Evolutionary conservation across 2,797 vertebrate species (phyloP), one percentile per base, ranked within the genome.

Genomic region (Borostomias antarcticus): DNA sequence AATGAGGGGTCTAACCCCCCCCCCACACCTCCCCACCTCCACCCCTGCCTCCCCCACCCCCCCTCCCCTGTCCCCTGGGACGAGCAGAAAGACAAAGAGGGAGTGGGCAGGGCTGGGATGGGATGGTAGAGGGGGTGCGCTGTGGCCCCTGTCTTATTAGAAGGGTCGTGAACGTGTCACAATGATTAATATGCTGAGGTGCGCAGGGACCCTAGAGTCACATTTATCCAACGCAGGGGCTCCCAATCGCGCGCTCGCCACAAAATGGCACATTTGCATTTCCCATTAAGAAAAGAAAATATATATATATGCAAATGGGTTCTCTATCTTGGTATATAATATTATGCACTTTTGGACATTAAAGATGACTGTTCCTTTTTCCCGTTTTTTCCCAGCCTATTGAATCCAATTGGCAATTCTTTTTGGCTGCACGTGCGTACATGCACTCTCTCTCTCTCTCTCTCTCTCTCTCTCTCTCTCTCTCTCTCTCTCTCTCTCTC

Each of bases 181-280:
- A 84, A 94, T 94, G 92, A 94, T 94, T 94, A 92, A 94, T 94
- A 92, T 93, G 91, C 91, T 65, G 91, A 92, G 91, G 91, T 92
- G 91, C 90, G 85, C 78, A 79, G 91, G 89, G 93, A 92, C 91
- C 92, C 93, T 83, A 85, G 90, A 94, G 92, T 90, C 91, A 92
- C 91, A 94, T 93, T 92, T 86, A 93, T 93, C 90, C 90, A 91
- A 80, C 82, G 58, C 68, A 73, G 83, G 80, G 83, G 82, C 82
- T 92, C 85, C 82, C 85, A 88, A 89, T 88, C 86, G 88, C 87
- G 89, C 89, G 87, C 85, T 85, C 86, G 66, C 85, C 79, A 86
- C 86, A 89, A 93, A 92, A 91, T 91, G 88, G 86, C 76, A 88
- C 91, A 93, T 93, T 93, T 92, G 90, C 91, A 93, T 93, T 92